Evolutionary conservation across 2,797 vertebrate genomes (phyloP).

Genomic region (Denticeps clupeoides): DNA sequence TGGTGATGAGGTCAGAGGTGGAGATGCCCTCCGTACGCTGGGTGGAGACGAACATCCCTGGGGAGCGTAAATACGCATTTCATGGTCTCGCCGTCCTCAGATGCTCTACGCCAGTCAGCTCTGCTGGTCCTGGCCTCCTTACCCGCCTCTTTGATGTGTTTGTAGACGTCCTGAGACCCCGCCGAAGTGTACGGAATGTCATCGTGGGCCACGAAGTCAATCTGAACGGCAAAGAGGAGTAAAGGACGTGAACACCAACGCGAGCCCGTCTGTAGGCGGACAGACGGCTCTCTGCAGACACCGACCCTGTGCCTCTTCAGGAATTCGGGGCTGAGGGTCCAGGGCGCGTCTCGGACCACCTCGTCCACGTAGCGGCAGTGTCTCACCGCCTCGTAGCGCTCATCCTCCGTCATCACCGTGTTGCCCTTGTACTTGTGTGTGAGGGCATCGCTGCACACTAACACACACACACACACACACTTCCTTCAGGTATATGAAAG

Average conservation of each 20-base stretch:
- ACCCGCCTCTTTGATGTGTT: conserved; percentile 97
- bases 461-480: conserved; percentile 7
- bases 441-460: conserved; percentile 94
- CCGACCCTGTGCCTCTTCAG: conserved; percentile 86
- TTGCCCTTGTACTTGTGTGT: conserved; percentile 95
- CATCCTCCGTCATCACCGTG: conserved; percentile 93
- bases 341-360: conserved; percentile 90
- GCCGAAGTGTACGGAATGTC: conserved; percentile 96
- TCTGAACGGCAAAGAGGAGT: conserved; percentile 50
- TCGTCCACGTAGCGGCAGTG: conserved; percentile 98
- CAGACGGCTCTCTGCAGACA: too few species aligned
- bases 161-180: conserved; percentile 93
- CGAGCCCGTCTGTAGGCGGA: too few species aligned
- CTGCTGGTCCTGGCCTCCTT: too few species aligned
- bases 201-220: conserved; percentile 97
- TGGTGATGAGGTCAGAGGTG: conserved; percentile 94
- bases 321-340: conserved; percentile 86
- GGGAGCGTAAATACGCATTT: conserved; percentile 14
- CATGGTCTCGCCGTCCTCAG: too few species aligned
- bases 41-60: conserved; percentile 95
- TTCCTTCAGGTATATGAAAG: not conserved
- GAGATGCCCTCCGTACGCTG: conserved; percentile 97
- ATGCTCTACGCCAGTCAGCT: too few species aligned
- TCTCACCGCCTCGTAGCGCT: conserved; percentile 87
- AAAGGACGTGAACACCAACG: not conserved